Conservation (phyloP, 2,888 invertebrate species). For the Cheilosia soror region DNA sequence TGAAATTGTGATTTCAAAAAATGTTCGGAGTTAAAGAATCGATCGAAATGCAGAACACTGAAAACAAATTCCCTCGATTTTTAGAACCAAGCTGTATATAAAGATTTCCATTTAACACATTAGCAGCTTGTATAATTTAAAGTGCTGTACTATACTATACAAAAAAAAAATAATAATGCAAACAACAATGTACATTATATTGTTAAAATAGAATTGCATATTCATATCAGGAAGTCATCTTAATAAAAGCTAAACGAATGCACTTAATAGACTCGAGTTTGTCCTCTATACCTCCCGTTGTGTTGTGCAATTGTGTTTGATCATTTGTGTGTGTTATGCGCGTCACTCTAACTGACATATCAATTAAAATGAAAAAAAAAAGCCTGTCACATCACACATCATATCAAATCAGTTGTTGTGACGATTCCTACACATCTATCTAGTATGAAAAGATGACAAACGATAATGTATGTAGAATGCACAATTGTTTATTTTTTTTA, state of each 20-base stretch:
- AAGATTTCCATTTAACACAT: too few species aligned
- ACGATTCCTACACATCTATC: slow-evolving; percentile 45
- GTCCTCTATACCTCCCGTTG: slow-evolving; percentile 22
- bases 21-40: too few species aligned
- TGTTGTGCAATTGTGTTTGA: slow-evolving; percentile 41
- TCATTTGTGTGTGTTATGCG: slow-evolving; percentile 43
- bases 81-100: too few species aligned
- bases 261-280: slow-evolving; percentile 57
- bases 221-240: slow-evolving; percentile 70
- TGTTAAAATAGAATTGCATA: slow-evolving; percentile 26
- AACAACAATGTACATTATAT: neutral
- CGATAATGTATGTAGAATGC: slow-evolving; percentile 30
- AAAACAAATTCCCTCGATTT: too few species aligned
- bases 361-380: slow-evolving; percentile 64
- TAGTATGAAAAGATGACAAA: slow-evolving; percentile 38
- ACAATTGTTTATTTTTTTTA: slow-evolving; percentile 8
- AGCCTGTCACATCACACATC: slow-evolving; percentile 37
- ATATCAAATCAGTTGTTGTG: slow-evolving; percentile 45
- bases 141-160: too few species aligned
- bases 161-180: neutral
- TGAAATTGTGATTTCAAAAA: too few species aligned
- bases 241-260: slow-evolving; percentile 48
- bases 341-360: slow-evolving; percentile 67
- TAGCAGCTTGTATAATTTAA: too few species aligned
- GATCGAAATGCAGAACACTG: too few species aligned